Evolutionary conservation across 2,113 vertebrate genomes (phyloP).

Genomic region (Lipotes vexillifer): DNA sequence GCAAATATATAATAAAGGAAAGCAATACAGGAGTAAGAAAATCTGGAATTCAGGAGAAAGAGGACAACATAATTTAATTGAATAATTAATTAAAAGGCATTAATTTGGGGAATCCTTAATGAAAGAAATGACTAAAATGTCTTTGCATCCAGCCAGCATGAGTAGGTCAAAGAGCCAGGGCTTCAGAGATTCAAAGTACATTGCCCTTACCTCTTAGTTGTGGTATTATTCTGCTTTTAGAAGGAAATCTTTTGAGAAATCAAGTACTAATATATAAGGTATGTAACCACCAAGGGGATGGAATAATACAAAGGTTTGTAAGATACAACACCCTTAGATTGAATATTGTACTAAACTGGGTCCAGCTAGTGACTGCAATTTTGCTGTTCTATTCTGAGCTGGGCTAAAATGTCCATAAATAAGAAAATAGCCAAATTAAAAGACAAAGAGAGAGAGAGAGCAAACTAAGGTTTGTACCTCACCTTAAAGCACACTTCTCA

Average conservation of each 20-base stretch:
- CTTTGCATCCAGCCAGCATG: not conserved
- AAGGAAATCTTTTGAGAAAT: not conserved
- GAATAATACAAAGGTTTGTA: not conserved
- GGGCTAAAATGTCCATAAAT: not conserved
- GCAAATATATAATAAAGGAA: not conserved
- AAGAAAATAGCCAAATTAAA: not conserved
- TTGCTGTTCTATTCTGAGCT: not conserved
- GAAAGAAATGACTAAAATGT: not conserved
- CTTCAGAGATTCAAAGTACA: not conserved
- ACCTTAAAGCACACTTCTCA: not conserved
- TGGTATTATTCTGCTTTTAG: not conserved
- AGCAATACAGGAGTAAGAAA: not conserved
- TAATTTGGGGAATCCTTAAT: not conserved
- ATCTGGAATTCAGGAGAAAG: not conserved
- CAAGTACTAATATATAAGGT: not conserved
- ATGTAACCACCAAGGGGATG: not conserved
- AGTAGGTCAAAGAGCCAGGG: not conserved
- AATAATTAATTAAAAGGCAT: not conserved
- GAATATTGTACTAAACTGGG: not conserved
- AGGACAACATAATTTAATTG: not conserved
- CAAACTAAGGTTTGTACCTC: not conserved
- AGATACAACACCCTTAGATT: not conserved
- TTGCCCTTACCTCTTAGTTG: not conserved
- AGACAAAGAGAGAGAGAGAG: not conserved
- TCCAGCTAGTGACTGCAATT: not conserved